These are phyloP conservation scores for Physocephala rufipes DNA, from an alignment of 2,888 invertebrate species.

Conservation along the genomic window DNA sequence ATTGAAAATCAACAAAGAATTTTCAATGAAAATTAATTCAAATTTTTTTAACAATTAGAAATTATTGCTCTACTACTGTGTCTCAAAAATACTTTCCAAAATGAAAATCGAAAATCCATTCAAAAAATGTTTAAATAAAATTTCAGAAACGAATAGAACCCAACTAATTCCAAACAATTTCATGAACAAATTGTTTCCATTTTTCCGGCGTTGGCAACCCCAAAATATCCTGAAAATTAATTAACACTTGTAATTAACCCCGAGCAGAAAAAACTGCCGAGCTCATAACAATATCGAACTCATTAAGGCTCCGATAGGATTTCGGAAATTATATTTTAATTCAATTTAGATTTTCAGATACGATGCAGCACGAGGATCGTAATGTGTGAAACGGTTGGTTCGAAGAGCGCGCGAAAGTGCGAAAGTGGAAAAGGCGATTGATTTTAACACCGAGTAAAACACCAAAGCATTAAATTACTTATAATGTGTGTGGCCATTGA, in stretches of 20 bases:
- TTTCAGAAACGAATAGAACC: too few relatives aligned
- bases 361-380: background rate
- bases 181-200: too few relatives aligned
- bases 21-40: too few relatives aligned
- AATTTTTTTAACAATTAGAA: too few relatives aligned
- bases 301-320: background rate
- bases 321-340: constrained; percentile 27
- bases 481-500: background rate
- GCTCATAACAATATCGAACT: constrained; percentile 10
- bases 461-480: constrained; percentile 6
- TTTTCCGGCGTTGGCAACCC: too few relatives aligned
- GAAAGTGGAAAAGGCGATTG: background rate
- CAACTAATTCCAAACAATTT: too few relatives aligned
- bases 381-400: background rate
- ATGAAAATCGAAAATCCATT: too few relatives aligned
- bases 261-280: background rate
- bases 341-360: constrained; percentile 19
- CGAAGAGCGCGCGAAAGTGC: background rate
- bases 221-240: background rate
- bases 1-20: too few relatives aligned
- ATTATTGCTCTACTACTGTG: too few relatives aligned
- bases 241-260: constrained; percentile 11
- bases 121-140: too few relatives aligned
- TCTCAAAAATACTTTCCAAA: too few relatives aligned
- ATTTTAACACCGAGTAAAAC: background rate